Conservation (phyloP, 2,797 vertebrate genomes). For the Sardinella longiceps region DNA sequence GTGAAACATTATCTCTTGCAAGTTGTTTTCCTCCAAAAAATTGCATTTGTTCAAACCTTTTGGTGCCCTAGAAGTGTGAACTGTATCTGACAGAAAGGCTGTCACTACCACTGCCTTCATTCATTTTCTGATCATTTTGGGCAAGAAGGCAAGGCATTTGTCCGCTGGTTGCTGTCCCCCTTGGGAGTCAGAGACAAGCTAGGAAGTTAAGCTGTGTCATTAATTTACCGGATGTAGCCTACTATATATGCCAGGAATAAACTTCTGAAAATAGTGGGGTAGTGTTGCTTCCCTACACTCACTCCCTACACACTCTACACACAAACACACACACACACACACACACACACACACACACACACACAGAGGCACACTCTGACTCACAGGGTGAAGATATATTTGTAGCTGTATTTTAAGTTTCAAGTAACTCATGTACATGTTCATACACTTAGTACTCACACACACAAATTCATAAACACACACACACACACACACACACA, state of each 20-base stretch:
- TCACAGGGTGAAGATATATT: conserved; percentile 22
- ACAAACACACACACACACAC: no score
- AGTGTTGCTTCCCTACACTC: not conserved
- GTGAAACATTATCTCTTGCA: not conserved
- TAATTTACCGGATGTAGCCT: conserved; percentile 13
- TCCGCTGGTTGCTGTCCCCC: not conserved
- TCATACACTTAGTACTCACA: not conserved
- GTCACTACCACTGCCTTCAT: not conserved
- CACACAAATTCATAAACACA: not conserved
- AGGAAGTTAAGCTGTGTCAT: not conserved
- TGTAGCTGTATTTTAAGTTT: conserved; percentile 36
- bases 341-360: no score
- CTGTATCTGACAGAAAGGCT: not conserved
- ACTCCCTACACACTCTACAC: not conserved
- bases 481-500: conserved; percentile 25
- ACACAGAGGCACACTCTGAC: not conserved
- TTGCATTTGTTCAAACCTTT: not conserved
- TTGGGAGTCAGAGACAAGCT: not conserved
- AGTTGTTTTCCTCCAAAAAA: not conserved
- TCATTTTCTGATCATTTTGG: not conserved
- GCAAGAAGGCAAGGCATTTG: not conserved
- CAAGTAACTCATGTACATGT: conserved; percentile 19
- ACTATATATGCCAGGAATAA: not conserved
- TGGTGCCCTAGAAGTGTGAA: not conserved
- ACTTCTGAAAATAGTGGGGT: not conserved